These are phyloP conservation scores for Chrysina gloriosa DNA, from an alignment of 2,888 invertebrate species.

Conservation along the genomic window DNA sequence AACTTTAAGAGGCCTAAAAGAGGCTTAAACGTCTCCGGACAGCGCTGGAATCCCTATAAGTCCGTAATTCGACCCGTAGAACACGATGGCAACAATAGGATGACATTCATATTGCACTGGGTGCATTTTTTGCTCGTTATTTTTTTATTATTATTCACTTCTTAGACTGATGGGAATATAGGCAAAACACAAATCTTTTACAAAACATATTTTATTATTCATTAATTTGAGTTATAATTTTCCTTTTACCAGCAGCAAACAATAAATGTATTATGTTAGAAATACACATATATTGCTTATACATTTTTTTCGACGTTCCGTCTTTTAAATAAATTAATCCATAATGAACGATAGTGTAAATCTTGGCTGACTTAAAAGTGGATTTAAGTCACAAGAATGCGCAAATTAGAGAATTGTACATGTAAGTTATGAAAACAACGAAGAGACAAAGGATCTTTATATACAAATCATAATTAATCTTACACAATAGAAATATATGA, in stretches of 20 bases:
- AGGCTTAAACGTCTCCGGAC: no score
- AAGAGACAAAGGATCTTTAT: conserved; percentile 17
- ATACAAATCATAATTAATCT: conserved; percentile 13
- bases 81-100: no score
- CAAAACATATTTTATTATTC: conserved; percentile 31
- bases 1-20: no score
- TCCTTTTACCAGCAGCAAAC: conserved; percentile 38
- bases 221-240: conserved; percentile 36
- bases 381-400: conserved; percentile 41
- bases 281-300: conserved; percentile 39
- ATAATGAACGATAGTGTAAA: conserved; percentile 23
- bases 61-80: no score
- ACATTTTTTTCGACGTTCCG: background rate
- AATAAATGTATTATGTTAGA: conserved; percentile 41
- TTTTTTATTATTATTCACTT: no score
- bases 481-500: background rate
- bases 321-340: background rate
- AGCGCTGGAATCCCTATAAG: no score
- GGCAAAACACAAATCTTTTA: background rate
- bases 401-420: background rate
- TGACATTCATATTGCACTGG: no score
- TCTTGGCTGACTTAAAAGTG: conserved; percentile 40
- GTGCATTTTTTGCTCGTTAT: no score
- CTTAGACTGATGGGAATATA: no score
- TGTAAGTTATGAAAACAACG: background rate